Conservation (phyloP, 2,888 invertebrate genomes). For the Acanthosoma haemorrhoidale region DNA sequence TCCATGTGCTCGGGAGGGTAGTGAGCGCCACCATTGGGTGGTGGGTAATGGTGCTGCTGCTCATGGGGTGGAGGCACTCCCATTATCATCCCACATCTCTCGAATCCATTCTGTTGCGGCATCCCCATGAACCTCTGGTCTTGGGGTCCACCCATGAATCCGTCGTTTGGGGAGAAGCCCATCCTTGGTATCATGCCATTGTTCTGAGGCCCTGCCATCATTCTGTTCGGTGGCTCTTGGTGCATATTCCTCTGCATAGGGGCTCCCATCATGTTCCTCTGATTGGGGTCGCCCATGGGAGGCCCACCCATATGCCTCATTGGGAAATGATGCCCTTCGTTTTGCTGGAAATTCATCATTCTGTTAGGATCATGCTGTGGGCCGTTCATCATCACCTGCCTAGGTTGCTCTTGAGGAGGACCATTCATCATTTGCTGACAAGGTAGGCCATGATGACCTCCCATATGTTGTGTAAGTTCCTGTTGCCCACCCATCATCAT, state of each 20-base stretch:
- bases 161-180: neutral
- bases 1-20: neutral
- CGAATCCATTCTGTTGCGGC: neutral
- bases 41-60: neutral
- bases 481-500: neutral
- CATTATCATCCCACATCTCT: neutral
- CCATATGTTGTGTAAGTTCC: neutral
- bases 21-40: neutral
- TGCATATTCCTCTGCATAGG: neutral
- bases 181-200: neutral
- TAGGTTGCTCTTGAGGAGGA: neutral
- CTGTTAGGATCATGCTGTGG: neutral
- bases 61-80: neutral
- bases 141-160: neutral
- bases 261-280: neutral
- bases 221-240: neutral
- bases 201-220: neutral
- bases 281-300: neutral
- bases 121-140: constrained; percentile 15
- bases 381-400: neutral
- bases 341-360: neutral
- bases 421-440: neutral
- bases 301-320: neutral
- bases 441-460: neutral
- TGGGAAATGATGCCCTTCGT: constrained; percentile 1